Evolutionary conservation across 2,113 vertebrate genomes (phyloP).

Genomic region (Neomonachus schauinslandi): DNA sequence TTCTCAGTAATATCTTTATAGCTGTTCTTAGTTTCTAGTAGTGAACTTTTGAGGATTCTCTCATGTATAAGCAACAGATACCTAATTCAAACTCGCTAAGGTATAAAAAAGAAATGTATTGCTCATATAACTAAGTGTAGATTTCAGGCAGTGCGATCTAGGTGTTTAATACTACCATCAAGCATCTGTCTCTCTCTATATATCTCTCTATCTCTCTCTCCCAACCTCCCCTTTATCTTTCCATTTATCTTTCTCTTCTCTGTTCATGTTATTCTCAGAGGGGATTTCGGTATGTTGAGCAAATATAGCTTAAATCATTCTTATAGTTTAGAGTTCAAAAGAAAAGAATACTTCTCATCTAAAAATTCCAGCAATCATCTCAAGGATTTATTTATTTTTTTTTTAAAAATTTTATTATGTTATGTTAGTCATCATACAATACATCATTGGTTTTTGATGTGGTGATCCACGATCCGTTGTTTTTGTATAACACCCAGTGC

Average conservation of each 20-base stretch:
- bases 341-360: background rate
- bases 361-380: background rate
- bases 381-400: background rate
- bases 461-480: too few species aligned
- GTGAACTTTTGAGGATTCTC: background rate
- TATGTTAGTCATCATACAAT: too few species aligned
- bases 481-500: too few species aligned
- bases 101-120: background rate
- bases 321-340: background rate
- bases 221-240: background rate
- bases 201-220: background rate
- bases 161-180: background rate
- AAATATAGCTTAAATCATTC: background rate
- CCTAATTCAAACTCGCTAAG: background rate
- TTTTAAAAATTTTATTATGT: too few species aligned
- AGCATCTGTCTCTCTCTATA: background rate
- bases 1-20: background rate
- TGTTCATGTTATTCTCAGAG: background rate
- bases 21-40: background rate
- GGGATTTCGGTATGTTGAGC: background rate
- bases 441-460: too few species aligned
- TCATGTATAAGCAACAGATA: background rate
- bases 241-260: background rate
- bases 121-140: background rate
- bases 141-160: background rate